Evolutionary conservation across 2,888 invertebrate species (phyloP), one percentile per base, ranked within the genome.

Genomic region (Melanchra persicariae): DNA sequence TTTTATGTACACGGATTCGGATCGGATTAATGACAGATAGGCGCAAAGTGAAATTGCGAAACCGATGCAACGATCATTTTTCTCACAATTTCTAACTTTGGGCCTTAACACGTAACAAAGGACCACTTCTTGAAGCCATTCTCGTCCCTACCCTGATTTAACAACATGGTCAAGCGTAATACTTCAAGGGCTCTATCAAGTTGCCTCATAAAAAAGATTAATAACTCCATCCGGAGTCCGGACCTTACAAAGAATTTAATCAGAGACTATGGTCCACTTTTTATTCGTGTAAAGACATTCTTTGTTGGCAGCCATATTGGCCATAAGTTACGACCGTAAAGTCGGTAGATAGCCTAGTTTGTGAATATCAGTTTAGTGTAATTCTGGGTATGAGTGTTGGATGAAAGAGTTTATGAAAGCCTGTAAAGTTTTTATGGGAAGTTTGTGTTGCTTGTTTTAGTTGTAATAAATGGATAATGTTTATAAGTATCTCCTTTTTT

Each of bases 181-280:
- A 65, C 26, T 66, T 60, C 22, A 68, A 62, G 60, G 37, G 15
- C 12, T 22, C 58, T 22, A 63, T 70, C 70, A 47, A 62, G 67
- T n/a, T 9, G 49, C 26, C 71, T 58, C 67, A 74, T 82, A 80
- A 85, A 82, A 74, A 67, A 58, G 66, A 75, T 71, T 70, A 82
- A 75, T 77, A 75, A 67, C 51, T 71, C 71, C 70, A 76, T 74
- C 68, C 55, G 59, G 30, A 66, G 67, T 74, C 54, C 63, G 72
- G 45, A 69, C 47, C 52, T 57, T 34, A 81, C 81, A 86, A 83
- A 83, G 85, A 85, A 83, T 85, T 85, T 85, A 83, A 85, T 85
- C 85, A 85, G 77, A 34, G 54, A 60, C 55, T 57, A 55, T 10
- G 51, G 51, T 49, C 66, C 60, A 63, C 52, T 77, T 83, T 82